Evolutionary conservation across 2,113 vertebrate genomes (phyloP).

Genomic region (Menidia beryllina): DNA sequence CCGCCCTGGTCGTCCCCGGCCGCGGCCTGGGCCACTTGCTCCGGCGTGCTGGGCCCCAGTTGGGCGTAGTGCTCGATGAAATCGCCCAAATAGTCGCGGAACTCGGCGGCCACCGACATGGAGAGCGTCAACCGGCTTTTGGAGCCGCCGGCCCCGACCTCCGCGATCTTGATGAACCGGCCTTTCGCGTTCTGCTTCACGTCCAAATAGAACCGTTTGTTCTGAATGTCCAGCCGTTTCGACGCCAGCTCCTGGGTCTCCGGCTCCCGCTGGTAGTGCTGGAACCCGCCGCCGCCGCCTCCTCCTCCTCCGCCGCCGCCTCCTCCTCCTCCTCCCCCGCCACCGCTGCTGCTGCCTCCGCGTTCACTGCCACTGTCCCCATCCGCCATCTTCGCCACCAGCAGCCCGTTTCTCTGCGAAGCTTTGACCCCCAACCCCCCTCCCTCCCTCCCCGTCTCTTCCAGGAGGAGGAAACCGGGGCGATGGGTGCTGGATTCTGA

Average conservation of each 20-base stretch:
- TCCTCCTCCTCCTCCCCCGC: constrained; percentile 76
- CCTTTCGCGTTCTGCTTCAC: constrained; percentile 94
- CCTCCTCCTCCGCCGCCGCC: constrained; percentile 78
- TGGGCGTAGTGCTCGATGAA: constrained; percentile 95
- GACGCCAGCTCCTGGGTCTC: constrained; percentile 93
- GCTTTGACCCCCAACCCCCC: constrained; percentile 71
- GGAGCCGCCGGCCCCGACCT: constrained; percentile 93
- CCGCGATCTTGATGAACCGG: constrained; percentile 96
- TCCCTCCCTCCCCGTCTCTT: constrained; percentile 26
- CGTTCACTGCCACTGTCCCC: constrained; percentile 91
- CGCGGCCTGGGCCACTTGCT: constrained; percentile 91
- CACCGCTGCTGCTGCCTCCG: constrained; percentile 80
- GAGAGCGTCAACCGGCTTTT: constrained; percentile 96
- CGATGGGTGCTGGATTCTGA: constrained; percentile 8
- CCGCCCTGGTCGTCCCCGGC: constrained; percentile 87
- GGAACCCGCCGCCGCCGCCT: constrained; percentile 79
- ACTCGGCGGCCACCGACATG: constrained; percentile 94
- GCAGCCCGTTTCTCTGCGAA: constrained; percentile 81
- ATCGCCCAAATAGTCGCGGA: constrained; percentile 93
- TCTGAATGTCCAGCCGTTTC: constrained; percentile 92
- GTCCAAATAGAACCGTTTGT: constrained; percentile 93
- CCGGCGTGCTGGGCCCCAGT: constrained; percentile 92
- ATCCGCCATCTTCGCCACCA: constrained; percentile 94
- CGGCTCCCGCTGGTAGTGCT: constrained; percentile 85
- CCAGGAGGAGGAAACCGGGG: constrained; percentile 53